Base-by-base conservation (phyloP, 1,140 invertebrate genomes). In the Pseudomyrmex concolor region DNA sequence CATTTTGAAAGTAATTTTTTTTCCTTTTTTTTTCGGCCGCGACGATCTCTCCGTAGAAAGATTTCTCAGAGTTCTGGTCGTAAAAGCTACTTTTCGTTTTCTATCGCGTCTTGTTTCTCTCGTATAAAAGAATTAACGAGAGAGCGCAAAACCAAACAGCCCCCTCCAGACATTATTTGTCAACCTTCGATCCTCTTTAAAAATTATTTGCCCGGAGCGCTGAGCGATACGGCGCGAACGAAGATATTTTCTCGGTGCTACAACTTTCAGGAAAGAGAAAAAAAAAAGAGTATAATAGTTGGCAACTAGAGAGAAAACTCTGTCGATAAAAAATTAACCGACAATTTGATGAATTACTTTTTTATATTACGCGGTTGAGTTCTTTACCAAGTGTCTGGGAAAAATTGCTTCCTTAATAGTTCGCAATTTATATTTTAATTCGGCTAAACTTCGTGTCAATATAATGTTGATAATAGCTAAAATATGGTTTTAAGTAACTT, bases 311-410 rank as follows among this genome's bases (percentile, higher is more conserved):
- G 13, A 25, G 22, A 34, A 5, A 25, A 10, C 12, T 22, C 13
- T 50, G 50, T 70, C 54, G 22, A 54, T 54, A 25, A 55, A 67
- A 22, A 22, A 45, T 19, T 55, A 12, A 25, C 66, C 45, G 54
- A 74, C 10, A 48, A 70, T 70, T 25, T 77, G 13, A 70, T 59
- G 15, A 50, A 8, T 22, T 48, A 59, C 9, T 71, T 59, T 17
- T 4, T 13, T 43, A 34, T 34, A 34, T 34, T 34, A 68, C 19
- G 9, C 19, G 12, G 15, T 77, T n/a, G 34, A 68, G 10, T 57
- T 70, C 0, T 48, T 51, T 22, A 43, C 4, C 34, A 62, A 10
- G 43, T n/a, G 12, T 22, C 17, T 57, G 34, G 0, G 7, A 54
- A 34, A 34, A 34, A 22, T 9, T 22, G 43, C n/a, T 12, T 66